Evolutionary conservation across 2,888 invertebrate species (phyloP), one percentile per base, ranked within the genome.

Genomic region (Pantelozetes paolii): DNA sequence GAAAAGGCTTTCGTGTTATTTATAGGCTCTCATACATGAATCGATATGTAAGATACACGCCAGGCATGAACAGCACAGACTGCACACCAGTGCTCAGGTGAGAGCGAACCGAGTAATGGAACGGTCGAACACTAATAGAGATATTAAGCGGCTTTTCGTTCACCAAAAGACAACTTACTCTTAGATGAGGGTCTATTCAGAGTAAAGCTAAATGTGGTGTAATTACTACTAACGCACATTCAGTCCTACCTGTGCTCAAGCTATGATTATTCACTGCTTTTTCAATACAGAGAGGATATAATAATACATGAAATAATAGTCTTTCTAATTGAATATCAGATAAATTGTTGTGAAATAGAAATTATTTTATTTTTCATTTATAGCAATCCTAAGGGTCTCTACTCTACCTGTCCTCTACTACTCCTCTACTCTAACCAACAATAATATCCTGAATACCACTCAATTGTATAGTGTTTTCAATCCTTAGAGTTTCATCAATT

Each of bases 111-210:
- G 50, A 50, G 50, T 50, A 59, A 59, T 59, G 59, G 30, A 64
- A 36, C 64, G 18, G 36, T 36, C 20, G 30, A 64, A 64, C 32
- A 64, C 36, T 64, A 64, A 64, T 64, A 64, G 64, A 64, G 64
- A 64, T 64, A 64, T 64, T 64, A 64, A 64, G 64, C 64, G 36
- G 64, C 64, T 64, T 64, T 64, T 64, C 18, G 64, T 23, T 64
- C 32, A 36, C 36, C 64, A 64, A 64, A 59, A 64, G 64, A 64
- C 64, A 64, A 59, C 64, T 64, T 62, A 62, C 32, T 32, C 36
- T 36, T 45, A 45, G 45, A 45, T 26, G 59, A 28, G 30, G 59
- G 59, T 59, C 59, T 59, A 23, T 59, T 30, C 8, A 59, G 18
- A 59, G 30, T 59, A 59, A 9, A 20, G 40, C 11, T 36, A 64